Conservation (phyloP, 2,888 invertebrate genomes). For the Eulithis prunata region DNA sequence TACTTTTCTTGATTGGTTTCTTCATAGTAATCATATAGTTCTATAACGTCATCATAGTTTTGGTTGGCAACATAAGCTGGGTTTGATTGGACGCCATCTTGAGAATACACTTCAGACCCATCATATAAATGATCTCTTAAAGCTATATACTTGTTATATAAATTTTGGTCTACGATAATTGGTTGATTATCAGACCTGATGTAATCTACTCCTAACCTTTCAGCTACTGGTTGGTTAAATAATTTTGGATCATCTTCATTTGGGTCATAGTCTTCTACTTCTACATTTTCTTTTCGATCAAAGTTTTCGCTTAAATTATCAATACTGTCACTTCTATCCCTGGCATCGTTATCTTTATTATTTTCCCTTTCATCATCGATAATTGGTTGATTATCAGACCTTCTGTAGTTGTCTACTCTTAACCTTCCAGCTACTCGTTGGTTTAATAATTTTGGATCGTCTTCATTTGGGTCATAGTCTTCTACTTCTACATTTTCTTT, state of each 20-base stretch:
- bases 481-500: constrained; percentile 23
- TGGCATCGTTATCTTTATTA: constrained; percentile 9
- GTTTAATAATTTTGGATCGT: constrained; percentile 5
- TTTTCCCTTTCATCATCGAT: constrained; percentile 34
- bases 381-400: constrained; percentile 30
- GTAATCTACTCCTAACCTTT: constrained; percentile 20
- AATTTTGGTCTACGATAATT: constrained; percentile 44
- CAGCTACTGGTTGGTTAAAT: constrained; percentile 8
- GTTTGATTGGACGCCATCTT: constrained; percentile 46
- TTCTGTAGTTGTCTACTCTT: constrained; percentile 22
- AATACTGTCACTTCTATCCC: constrained; percentile 14
- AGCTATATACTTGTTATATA: constrained; percentile 55
- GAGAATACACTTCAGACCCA: constrained; percentile 55
- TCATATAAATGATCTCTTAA: constrained; percentile 56
- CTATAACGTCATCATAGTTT: constrained; percentile 52
- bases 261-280: constrained; percentile 22
- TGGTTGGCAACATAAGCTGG: constrained; percentile 45
- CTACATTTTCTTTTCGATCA: constrained; percentile 16
- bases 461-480: constrained; percentile 21
- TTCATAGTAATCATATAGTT: constrained; percentile 62
- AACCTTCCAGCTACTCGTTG: constrained; percentile 14
- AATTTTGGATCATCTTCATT: constrained; percentile 12
- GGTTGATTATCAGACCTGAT: constrained; percentile 29
- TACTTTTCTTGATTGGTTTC: constrained; percentile 48
- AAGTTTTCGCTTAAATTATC: constrained; percentile 16